phyloP scores from a whole-genome alignment of 30 jellyfish, hydroid and myxozoan species.

The Rhopilema esculentum region DNA sequence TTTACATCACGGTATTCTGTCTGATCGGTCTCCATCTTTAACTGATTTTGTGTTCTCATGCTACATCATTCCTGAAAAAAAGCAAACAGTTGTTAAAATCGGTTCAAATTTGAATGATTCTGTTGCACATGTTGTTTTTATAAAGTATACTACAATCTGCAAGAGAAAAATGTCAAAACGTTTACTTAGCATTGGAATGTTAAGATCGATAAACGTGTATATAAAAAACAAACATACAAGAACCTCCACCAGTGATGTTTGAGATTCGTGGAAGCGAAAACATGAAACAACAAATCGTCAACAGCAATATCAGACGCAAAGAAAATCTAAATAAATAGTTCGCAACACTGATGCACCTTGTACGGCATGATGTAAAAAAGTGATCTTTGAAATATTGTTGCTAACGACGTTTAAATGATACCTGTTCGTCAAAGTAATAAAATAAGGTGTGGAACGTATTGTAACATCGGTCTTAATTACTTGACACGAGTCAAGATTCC shows the following conservation, averaged over 20 bases:
- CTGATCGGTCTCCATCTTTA: not conserved
- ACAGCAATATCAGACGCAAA: too few relatives aligned
- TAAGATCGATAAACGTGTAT: not conserved
- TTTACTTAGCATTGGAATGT: not conserved
- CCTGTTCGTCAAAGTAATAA: not conserved
- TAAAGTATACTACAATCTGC: not conserved
- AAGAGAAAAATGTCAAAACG: not conserved
- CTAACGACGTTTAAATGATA: not conserved
- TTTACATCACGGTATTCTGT: conserved; percentile 23
- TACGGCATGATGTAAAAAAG: too few relatives aligned
- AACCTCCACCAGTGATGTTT: too few relatives aligned
- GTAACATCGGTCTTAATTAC: not conserved
- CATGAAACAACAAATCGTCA: not conserved
- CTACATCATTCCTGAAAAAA: not conserved
- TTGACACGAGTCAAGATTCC: not conserved
- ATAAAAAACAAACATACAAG: not conserved
- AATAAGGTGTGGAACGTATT: not conserved
- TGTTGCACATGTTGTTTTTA: not conserved
- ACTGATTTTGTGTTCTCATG: not conserved
- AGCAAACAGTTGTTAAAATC: not conserved
- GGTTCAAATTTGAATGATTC: not conserved
- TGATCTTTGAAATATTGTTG: not conserved
- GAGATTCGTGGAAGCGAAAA: too few relatives aligned
- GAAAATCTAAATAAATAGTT: not conserved
- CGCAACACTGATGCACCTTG: not conserved